Evolutionary conservation across 2,888 invertebrate species (phyloP), one percentile per base, ranked within the genome.

Genomic region (Antheraea assamensis): DNA sequence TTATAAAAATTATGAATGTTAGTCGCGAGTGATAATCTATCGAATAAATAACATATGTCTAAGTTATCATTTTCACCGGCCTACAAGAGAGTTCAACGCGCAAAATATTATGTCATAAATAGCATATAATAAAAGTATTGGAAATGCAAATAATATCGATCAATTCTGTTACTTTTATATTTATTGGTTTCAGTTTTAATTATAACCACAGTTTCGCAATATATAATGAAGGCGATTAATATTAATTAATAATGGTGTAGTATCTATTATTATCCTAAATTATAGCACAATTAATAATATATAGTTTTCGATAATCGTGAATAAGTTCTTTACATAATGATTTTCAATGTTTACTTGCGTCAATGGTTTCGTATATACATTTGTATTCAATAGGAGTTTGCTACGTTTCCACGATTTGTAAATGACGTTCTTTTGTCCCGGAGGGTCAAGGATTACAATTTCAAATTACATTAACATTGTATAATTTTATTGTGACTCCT

Each of bases 371-470:
- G 35, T 35, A 31, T 35, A 35, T n/a, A 52, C 52, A 66, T 72
- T 52, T 52, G 68, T 52, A 68, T 71, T 71, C 35, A 58, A 58
- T 71, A 55, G 42, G 47, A 55, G 42, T 27, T 70, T 73, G 27
- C 35, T 70, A 70, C 70, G 42, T 58, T 73, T 73, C 73, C 47
- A 47, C 42, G 58, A 58, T 70, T 70, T 73, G 58, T 47, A 58
- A 70, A 73, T 70, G 70, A 73, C 58, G 55, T 42, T 73, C 27
- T 73, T 42, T 42, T 73, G 72, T 71, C 55, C 71, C 42, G 64
- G 71, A 73, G 66, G 72, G 72, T 74, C 74, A 73, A 73, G 70
- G 70, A 73, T 73, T 73, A 70, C 58, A 73, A 73, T 70, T 73
- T 73, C 24, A 73, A 73, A 73, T 73, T 27, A 42, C 21, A 68